Percentiles rank a stretch among this genome's conserved stretches.
Evolutionary conservation across 2,888 invertebrate genomes (phyloP).

Genomic region (Andrena camellia): DNA sequence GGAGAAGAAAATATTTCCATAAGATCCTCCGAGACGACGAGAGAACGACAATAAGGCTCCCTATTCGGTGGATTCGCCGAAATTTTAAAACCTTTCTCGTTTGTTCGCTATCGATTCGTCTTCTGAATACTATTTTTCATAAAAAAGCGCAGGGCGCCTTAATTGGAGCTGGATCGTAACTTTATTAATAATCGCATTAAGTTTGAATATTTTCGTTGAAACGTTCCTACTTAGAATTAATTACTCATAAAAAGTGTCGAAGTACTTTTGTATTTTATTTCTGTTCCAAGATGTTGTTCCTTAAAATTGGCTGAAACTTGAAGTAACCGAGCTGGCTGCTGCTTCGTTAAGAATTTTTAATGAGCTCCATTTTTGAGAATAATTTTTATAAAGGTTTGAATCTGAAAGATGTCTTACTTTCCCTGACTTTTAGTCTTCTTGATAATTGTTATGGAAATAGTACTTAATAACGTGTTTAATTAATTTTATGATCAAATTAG

Average conservation of each 20-base stretch:
- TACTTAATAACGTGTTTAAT: neutral
- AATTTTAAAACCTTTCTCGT: constrained; percentile 61
- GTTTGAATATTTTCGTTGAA: neutral
- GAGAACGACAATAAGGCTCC: constrained; percentile 50
- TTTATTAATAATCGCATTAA: neutral
- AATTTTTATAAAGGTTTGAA: neutral
- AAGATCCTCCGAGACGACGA: constrained; percentile 61
- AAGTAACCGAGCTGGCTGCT: neutral
- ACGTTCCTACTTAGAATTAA: neutral
- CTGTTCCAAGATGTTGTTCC: neutral
- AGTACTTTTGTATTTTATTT: neutral
- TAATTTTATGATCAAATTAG: neutral
- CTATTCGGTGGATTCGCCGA: constrained; percentile 52
- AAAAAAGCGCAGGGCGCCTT: neutral
- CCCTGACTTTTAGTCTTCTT: neutral
- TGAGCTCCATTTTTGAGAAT: neutral
- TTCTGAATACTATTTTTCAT: neutral
- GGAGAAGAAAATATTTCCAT: constrained; percentile 71
- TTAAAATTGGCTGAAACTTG: neutral
- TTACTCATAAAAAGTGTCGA: neutral
- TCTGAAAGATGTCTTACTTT: neutral
- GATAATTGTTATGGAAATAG: neutral
- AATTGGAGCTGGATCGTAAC: neutral
- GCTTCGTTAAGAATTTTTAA: constrained; percentile 25
- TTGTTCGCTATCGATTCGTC: constrained; percentile 38